phyloP scores from a whole-genome alignment of 2,888 invertebrate genomes.

The Antheraea yamamai region DNA sequence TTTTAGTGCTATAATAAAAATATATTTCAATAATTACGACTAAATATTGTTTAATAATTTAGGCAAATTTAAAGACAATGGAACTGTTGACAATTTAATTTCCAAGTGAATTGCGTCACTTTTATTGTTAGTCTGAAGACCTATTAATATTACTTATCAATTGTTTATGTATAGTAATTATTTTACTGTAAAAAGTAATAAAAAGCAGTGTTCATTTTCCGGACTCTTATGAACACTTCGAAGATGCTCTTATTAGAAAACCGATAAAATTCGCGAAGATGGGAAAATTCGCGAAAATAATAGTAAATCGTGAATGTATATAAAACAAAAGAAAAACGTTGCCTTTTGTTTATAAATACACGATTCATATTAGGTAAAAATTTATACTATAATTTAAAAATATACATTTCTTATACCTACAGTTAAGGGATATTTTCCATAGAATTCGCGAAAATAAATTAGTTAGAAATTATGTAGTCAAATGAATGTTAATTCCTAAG shows the following conservation, averaged over 20 bases:
- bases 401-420: not conserved
- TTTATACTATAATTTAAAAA: not conserved
- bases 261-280: not conserved
- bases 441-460: slow-evolving; percentile 2
- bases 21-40: too few species aligned
- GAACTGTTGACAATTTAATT: too few species aligned
- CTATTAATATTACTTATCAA: too few species aligned
- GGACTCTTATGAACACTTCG: not conserved
- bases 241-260: not conserved
- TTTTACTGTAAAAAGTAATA: not conserved
- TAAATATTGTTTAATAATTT: too few species aligned
- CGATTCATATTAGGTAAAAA: not conserved
- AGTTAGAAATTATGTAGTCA: not conserved
- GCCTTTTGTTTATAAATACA: not conserved
- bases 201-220: not conserved
- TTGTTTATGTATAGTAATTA: not conserved
- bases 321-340: not conserved
- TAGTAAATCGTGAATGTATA: not conserved
- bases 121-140: too few species aligned
- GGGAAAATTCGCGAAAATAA: not conserved
- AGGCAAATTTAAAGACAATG: too few species aligned
- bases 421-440: not conserved
- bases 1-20: too few species aligned
- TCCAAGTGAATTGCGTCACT: too few species aligned
- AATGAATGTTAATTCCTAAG: not conserved